These are phyloP conservation scores for Pao palembangensis DNA, from an alignment of 2,113 vertebrate genomes.

Conservation along the genomic window DNA sequence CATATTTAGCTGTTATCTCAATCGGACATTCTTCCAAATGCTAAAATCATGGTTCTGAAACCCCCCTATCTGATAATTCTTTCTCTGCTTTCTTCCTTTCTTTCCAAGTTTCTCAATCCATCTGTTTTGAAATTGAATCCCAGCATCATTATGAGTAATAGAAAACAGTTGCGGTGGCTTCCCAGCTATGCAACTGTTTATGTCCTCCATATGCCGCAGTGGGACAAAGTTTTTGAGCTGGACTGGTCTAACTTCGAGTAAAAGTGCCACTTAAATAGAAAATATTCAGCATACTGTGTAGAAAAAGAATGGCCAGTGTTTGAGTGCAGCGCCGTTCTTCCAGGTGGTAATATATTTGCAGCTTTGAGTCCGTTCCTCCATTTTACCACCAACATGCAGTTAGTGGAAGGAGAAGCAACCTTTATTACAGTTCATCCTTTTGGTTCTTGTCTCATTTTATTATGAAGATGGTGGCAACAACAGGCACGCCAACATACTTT, in stretches of 20 bases:
- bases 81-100: conserved; percentile 33
- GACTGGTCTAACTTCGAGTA: conserved; percentile 33
- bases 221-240: conserved; percentile 54
- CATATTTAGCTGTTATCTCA: conserved; percentile 36
- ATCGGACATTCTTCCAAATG: conserved; percentile 30
- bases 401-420: conserved; percentile 56
- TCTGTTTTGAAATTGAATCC: conserved; percentile 68
- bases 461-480: conserved; percentile 56
- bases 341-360: too few relatives aligned
- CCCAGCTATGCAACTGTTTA: conserved; percentile 68
- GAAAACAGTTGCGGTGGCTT: conserved; percentile 65
- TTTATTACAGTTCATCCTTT: conserved; percentile 70
- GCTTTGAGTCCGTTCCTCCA: conserved; percentile 40
- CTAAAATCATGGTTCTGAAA: background rate
- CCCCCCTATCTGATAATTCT: conserved; percentile 49
- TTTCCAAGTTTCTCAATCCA: conserved; percentile 49
- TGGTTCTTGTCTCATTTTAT: conserved; percentile 69
- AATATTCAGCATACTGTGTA: too few relatives aligned
- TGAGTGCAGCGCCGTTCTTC: too few relatives aligned
- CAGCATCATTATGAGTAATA: conserved; percentile 58
- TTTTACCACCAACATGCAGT: conserved; percentile 52
- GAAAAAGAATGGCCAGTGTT: too few relatives aligned
- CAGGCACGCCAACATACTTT: conserved; percentile 42
- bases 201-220: conserved; percentile 46
- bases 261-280: too few relatives aligned